These are phyloP conservation scores for Chrysogorgia sp. DNA, from an alignment of 92 coral and sea anemone species.

Conservation along the genomic window DNA sequence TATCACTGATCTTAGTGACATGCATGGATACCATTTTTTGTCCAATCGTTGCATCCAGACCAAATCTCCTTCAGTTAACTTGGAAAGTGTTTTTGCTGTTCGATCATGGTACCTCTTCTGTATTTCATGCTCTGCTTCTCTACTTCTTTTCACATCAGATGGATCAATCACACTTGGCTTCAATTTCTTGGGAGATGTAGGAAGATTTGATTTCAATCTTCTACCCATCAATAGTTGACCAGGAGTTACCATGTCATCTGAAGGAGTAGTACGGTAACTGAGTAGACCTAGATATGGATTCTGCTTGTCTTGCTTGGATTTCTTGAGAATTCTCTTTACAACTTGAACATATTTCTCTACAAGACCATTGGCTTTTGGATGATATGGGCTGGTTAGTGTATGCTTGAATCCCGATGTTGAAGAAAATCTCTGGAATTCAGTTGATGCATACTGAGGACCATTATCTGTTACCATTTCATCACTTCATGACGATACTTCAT, in stretches of 20 bases:
- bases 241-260: no score
- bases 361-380: conserved; percentile 37
- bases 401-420: conserved; percentile 8
- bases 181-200: conserved; percentile 9
- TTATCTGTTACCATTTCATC: conserved; percentile 32
- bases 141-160: not conserved
- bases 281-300: conserved; percentile 35
- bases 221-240: conserved; percentile 26
- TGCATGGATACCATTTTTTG: not conserved
- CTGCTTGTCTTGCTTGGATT: conserved; percentile 28
- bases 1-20: not conserved
- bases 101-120: conserved; percentile 14
- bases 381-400: conserved; percentile 11
- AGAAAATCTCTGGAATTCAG: conserved; percentile 18
- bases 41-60: conserved; percentile 5
- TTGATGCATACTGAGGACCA: conserved; percentile 29
- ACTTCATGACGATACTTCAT: conserved; percentile 26
- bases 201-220: conserved; percentile 15
- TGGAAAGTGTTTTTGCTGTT: not conserved
- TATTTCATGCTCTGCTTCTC: conserved; percentile 1
- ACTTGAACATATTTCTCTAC: conserved; percentile 42
- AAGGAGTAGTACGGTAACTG: no score
- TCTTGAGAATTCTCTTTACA: conserved; percentile 30
- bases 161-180: conserved; percentile 14
- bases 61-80: not conserved